Percentiles rank a stretch among this genome's conserved stretches.
Evolutionary conservation across 2,888 invertebrate genomes (phyloP).

Genomic region (Ischnura elegans): DNA sequence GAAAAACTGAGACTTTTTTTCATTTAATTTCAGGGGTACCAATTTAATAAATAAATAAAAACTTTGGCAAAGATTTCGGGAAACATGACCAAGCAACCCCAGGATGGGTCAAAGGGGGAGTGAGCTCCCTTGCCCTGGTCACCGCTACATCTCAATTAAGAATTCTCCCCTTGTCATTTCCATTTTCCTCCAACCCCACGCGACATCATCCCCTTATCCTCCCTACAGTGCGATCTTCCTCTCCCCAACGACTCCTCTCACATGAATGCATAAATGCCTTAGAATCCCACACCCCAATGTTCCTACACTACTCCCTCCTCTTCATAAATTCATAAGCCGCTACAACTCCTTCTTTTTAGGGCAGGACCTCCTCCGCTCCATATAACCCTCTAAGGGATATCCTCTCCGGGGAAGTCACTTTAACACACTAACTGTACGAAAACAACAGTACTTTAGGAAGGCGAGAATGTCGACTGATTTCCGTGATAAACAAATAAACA

Average conservation of each 20-base stretch:
- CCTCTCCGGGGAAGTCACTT: too few species aligned
- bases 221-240: background rate
- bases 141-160: slow-evolving; percentile 11
- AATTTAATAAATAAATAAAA: slow-evolving; percentile 3
- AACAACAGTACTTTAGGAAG: too few species aligned
- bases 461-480: too few species aligned
- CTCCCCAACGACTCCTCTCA: background rate
- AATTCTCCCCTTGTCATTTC: background rate
- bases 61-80: background rate
- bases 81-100: background rate
- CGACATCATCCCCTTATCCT: background rate
- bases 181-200: background rate
- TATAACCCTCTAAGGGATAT: too few species aligned
- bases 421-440: too few species aligned
- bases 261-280: background rate
- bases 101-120: background rate
- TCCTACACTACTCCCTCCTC: background rate
- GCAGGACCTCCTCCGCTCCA: background rate
- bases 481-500: too few species aligned
- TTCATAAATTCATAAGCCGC: slow-evolving; percentile 14
- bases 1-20: background rate
- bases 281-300: background rate
- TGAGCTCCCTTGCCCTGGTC: background rate
- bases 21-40: background rate
- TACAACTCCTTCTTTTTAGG: slow-evolving; percentile 4